Evolutionary conservation across 2,113 vertebrate genomes (phyloP).

Genomic region (Scomber scombrus): DNA sequence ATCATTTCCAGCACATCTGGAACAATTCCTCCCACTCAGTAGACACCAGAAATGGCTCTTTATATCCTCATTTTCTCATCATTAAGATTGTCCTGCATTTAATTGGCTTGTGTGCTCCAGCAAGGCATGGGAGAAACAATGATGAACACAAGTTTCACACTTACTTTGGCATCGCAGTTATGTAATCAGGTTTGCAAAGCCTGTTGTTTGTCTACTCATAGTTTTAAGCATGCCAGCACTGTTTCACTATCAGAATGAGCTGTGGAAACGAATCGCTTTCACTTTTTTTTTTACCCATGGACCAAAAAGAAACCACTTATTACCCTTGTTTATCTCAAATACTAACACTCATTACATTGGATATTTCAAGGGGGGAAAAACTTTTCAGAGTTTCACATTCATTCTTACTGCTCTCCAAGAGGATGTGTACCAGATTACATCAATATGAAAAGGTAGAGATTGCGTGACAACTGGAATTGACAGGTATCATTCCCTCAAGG

Average conservation of each 20-base stretch:
- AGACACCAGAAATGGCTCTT: constrained; percentile 5
- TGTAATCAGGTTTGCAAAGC: constrained; percentile 35
- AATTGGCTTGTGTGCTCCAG: constrained; percentile 4
- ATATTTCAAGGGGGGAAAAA: neutral
- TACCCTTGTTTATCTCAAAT: neutral
- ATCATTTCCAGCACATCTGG: constrained; percentile 17
- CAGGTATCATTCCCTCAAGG: constrained; percentile 1
- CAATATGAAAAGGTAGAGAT: neutral
- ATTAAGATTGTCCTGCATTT: constrained; percentile 8
- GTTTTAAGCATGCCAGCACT: constrained; percentile 21
- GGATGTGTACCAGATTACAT: neutral
- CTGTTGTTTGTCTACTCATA: constrained; percentile 26
- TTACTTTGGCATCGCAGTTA: constrained; percentile 31
- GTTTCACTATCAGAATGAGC: constrained; percentile 58
- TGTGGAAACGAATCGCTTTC: constrained; percentile 28
- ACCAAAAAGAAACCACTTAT: neutral
- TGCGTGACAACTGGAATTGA: constrained; percentile 10
- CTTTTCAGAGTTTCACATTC: neutral
- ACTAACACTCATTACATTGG: neutral
- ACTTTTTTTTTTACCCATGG: neutral
- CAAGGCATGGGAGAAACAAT: neutral
- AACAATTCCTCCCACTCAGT: constrained; percentile 12
- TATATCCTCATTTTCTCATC: constrained; percentile 9
- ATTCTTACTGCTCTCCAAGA: neutral
- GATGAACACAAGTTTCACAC: constrained; percentile 23